These are phyloP conservation scores for Mesochorus sp. DNA, from an alignment of 2,888 invertebrate species.

Conservation along the genomic window DNA sequence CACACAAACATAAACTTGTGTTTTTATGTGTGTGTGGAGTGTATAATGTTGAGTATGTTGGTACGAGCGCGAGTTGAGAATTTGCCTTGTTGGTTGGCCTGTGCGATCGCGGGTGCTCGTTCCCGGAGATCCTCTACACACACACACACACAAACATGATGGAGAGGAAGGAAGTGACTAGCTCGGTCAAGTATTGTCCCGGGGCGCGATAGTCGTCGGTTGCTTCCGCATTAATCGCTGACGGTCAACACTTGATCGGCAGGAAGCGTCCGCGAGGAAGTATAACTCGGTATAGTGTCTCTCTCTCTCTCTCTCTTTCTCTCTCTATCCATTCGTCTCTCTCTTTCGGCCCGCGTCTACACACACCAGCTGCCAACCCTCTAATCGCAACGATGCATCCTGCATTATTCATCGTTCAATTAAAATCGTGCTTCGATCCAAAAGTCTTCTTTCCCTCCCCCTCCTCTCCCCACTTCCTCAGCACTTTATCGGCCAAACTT, in stretches of 20 bases:
- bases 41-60: constrained; percentile 14
- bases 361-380: constrained; percentile 69
- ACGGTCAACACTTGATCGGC: constrained; percentile 74
- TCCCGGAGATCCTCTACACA: constrained; percentile 44
- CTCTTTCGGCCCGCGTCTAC: constrained; percentile 66
- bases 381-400: constrained; percentile 75
- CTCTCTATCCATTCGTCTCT: too few species aligned
- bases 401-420: constrained; percentile 77
- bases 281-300: constrained; percentile 71
- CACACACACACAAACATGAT: too few species aligned
- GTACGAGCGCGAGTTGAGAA: constrained; percentile 17
- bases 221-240: constrained; percentile 54
- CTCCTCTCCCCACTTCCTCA: not conserved
- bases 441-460: too few species aligned
- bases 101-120: constrained; percentile 23
- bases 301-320: constrained; percentile 4
- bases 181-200: constrained; percentile 73
- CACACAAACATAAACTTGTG: not conserved
- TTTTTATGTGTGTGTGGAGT: too few species aligned
- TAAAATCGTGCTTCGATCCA: constrained; percentile 68
- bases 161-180: constrained; percentile 73
- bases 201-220: constrained; percentile 56
- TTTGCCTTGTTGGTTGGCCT: constrained; percentile 40
- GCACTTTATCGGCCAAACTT: not conserved
- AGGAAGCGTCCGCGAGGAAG: constrained; percentile 78